phyloP scores from a whole-genome alignment of 2,888 invertebrate genomes.

The Pollenia amentaria region DNA sequence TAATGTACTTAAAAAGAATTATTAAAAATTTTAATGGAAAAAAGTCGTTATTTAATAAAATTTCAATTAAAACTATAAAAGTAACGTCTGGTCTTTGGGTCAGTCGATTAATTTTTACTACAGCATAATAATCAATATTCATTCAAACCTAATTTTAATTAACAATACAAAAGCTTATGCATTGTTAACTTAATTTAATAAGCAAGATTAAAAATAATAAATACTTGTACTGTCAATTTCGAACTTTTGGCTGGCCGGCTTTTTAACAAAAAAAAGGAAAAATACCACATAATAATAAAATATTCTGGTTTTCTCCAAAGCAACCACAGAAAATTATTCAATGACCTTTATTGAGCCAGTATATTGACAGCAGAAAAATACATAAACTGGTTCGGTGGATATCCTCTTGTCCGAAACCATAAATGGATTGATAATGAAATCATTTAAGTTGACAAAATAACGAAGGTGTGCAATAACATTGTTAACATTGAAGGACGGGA shows the following conservation, averaged over 20 bases:
- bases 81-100: too few relatives aligned
- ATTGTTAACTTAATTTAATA: neutral
- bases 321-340: conserved; percentile 21
- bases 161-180: too few relatives aligned
- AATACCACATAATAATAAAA: conserved; percentile 9
- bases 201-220: neutral
- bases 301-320: conserved; percentile 12
- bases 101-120: too few relatives aligned
- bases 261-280: neutral
- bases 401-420: conserved; percentile 5
- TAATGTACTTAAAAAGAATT: too few relatives aligned
- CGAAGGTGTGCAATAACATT: conserved; percentile 35
- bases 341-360: conserved; percentile 38
- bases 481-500: conserved; percentile 18
- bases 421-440: conserved; percentile 48
- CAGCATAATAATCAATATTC: too few relatives aligned
- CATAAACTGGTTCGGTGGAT: conserved; percentile 7
- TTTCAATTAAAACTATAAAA: too few relatives aligned
- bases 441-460: conserved; percentile 50
- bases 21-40: too few relatives aligned
- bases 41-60: too few relatives aligned
- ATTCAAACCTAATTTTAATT: too few relatives aligned
- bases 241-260: neutral
- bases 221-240: neutral
- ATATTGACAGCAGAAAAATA: conserved; percentile 2